Evolutionary conservation across 2,113 vertebrate genomes (phyloP).

Genomic region (Cyprinodon variegatus): DNA sequence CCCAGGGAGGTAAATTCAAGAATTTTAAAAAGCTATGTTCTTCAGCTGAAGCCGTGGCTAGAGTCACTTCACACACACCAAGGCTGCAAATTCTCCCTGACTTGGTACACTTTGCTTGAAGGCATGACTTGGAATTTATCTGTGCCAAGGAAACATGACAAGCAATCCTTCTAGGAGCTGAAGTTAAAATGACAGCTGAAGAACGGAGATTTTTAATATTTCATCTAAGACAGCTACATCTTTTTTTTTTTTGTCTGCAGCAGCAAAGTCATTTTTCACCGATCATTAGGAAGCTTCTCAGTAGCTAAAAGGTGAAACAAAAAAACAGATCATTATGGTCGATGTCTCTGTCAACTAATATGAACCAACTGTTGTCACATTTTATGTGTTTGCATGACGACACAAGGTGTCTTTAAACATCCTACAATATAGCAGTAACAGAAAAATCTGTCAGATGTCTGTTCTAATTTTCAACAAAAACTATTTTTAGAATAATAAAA

Average conservation of each 20-base stretch:
- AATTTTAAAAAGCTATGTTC: conserved; percentile 23
- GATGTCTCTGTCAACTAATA: conserved; percentile 39
- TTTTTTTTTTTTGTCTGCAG: conserved; percentile 13
- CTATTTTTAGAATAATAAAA: conserved; percentile 46
- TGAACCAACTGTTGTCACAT: conserved; percentile 32
- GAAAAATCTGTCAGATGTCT: conserved; percentile 21
- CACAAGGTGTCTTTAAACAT: conserved; percentile 24
- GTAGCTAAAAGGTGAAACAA: conserved; percentile 54
- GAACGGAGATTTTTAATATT: conserved; percentile 70
- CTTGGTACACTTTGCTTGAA: conserved; percentile 38
- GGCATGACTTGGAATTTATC: conserved; percentile 53
- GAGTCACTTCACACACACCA: conserved; percentile 16
- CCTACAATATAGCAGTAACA: conserved; percentile 10
- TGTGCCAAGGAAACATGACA: conserved; percentile 54
- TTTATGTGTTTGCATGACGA: neutral
- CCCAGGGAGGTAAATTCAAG: neutral
- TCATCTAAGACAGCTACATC: conserved; percentile 61
- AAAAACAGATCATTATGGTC: conserved; percentile 45
- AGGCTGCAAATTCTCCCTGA: conserved; percentile 29
- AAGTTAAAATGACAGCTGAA: conserved; percentile 69
- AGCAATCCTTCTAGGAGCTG: conserved; percentile 37
- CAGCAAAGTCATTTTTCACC: conserved; percentile 55
- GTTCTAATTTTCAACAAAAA: conserved; percentile 36
- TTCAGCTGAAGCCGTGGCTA: conserved; percentile 19
- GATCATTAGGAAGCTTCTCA: conserved; percentile 58